phyloP scores from a whole-genome alignment of 2,113 vertebrate genomes.

The Nettapus auritus region DNA sequence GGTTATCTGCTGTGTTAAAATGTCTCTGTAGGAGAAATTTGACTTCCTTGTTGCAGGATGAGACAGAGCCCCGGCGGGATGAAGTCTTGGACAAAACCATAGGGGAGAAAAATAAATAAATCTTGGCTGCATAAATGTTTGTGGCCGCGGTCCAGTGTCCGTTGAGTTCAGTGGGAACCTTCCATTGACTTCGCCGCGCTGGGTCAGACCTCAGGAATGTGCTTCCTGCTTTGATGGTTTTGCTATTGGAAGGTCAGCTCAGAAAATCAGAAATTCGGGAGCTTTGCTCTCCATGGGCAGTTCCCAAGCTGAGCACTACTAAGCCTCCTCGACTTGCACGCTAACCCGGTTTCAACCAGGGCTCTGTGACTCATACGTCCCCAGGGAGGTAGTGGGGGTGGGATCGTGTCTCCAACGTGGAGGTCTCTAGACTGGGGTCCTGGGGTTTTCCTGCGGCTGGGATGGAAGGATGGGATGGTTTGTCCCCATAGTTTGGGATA shows the following conservation, averaged over 20 bases:
- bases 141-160: not conserved
- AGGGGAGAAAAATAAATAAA: not conserved
- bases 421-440: not conserved
- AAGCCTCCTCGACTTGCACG: accelerated
- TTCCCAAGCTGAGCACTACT: not conserved
- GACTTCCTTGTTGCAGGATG: conserved; percentile 35
- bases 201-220: conserved; percentile 55
- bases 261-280: conserved; percentile 3
- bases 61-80: not conserved
- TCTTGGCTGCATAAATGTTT: not conserved
- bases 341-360: accelerated
- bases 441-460: not conserved
- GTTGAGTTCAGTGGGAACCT: conserved; percentile 13
- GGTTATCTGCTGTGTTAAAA: conserved; percentile 20
- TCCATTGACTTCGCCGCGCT: not conserved
- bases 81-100: not conserved
- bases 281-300: not conserved
- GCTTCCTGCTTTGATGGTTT: conserved; percentile 46
- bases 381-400: not conserved
- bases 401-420: not conserved
- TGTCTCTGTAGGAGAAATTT: not conserved
- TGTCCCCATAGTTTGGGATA: not conserved
- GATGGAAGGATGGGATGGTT: not conserved
- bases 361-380: accelerated
- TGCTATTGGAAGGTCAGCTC: not conserved